Evolutionary conservation across 1,140 invertebrate species (phyloP).

Genomic region (Oryctes rhinoceros): DNA sequence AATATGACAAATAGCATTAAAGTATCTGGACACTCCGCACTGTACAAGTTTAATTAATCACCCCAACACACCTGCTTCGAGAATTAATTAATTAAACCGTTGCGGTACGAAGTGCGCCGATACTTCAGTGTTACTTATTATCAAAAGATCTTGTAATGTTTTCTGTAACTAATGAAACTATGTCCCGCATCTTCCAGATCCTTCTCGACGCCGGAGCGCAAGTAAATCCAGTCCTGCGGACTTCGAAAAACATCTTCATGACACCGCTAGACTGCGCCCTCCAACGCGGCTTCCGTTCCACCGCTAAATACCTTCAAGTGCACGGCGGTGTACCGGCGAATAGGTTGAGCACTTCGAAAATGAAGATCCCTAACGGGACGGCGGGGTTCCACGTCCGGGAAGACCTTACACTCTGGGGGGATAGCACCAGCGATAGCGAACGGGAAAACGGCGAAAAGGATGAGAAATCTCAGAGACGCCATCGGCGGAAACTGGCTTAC

Average conservation of each 20-base stretch:
- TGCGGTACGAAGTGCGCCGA: too few species aligned
- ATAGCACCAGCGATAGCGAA: slow-evolving; percentile 54
- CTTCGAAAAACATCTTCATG: slow-evolving; percentile 81
- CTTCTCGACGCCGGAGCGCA: slow-evolving; percentile 82
- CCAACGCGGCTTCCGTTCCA: slow-evolving; percentile 83
- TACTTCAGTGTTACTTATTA: too few species aligned
- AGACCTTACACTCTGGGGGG: slow-evolving; percentile 55
- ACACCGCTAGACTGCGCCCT: slow-evolving; percentile 92
- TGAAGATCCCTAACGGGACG: slow-evolving; percentile 38
- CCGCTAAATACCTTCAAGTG: slow-evolving; percentile 91
- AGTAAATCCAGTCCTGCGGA: slow-evolving; percentile 84
- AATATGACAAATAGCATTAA: too few species aligned
- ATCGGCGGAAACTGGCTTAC: slow-evolving; percentile 50
- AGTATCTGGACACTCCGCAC: too few species aligned
- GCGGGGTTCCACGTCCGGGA: slow-evolving; percentile 55
- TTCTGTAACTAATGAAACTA: not conserved
- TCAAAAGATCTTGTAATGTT: too few species aligned
- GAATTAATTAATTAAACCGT: too few species aligned
- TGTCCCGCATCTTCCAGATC: slow-evolving; percentile 61
- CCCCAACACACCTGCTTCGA: too few species aligned
- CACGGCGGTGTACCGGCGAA: slow-evolving; percentile 85
- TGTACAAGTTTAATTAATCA: too few species aligned
- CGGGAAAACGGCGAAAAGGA: slow-evolving; percentile 48
- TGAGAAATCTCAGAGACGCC: slow-evolving; percentile 44
- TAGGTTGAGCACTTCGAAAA: slow-evolving; percentile 63